Base-by-base conservation (phyloP, 2,888 invertebrate genomes). In the Stegana nigrithorax region DNA sequence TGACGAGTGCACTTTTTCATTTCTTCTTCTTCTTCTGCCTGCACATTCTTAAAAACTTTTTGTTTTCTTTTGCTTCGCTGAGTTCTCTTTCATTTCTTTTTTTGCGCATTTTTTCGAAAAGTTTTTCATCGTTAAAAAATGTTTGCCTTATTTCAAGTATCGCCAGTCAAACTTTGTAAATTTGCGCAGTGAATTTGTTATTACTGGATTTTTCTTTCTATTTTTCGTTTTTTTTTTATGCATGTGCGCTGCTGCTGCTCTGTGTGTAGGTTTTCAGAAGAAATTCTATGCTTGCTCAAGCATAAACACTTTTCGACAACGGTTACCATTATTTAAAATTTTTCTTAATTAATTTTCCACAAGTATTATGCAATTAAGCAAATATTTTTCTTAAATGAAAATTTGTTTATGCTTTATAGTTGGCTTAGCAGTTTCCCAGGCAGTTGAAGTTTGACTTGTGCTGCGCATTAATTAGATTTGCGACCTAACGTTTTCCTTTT, bases 91-190 rank as follows among this genome's bases (percentile, higher is more conserved):
- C 17, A 26, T 51, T 14, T 7, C 21, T 53, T 55, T 19, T 50
- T 36, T 55, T 29, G 53, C 32, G 53, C 19, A 36, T 55, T 55
- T 55, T 36, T 55, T 7, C 17, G 39, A 10, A 19, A 51, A 51
- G 14, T 26, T 51, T 51, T 51, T 27, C 53, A 32, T 55, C 53
- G 53, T 55, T 55, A 55, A 55, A 55, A n/a, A 55, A 55, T 32
- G 32, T 36, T 39, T 39, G n/a, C 39, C 14, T n/a, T 17, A 39
- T 17, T 39, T 2, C 50, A 50, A 50, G 50, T 50, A 25, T 8
- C n/a, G 25, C 50, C 21, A 12, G 50, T 6, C 23, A 23, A 50
- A 50, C 50, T 50, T 50, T 50, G 39, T 12, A 26, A 50, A 50
- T 23, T 50, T 50, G 50, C 50, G 26, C 25, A 50, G 50, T 50